Evolutionary conservation across 2,888 invertebrate genomes (phyloP).

Genomic region (Ochropleura leucogaster): DNA sequence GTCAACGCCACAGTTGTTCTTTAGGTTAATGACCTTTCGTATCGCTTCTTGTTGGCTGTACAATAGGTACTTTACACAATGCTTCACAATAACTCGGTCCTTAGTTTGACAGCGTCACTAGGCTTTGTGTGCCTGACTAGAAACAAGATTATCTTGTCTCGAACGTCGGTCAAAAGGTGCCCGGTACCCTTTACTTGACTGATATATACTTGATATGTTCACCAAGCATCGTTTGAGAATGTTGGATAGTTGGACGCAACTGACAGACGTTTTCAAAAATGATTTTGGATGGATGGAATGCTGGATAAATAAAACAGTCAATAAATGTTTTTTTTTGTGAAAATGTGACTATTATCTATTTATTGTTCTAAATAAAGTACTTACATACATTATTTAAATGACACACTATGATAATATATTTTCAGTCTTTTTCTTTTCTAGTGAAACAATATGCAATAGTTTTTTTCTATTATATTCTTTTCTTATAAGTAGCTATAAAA

Average conservation of each 20-base stretch:
- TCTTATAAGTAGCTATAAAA: no score
- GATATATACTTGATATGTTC: neutral
- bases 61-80: neutral
- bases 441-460: no score
- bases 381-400: no score
- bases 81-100: constrained; percentile 25
- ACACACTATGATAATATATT: no score
- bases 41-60: no score
- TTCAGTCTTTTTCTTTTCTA: no score
- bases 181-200: constrained; percentile 21
- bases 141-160: constrained; percentile 52
- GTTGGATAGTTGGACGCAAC: neutral
- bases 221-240: neutral
- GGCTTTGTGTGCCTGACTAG: constrained; percentile 43
- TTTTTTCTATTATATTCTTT: no score
- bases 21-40: no score
- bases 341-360: no score
- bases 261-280: neutral
- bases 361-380: no score
- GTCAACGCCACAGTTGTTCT: no score
- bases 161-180: constrained; percentile 29
- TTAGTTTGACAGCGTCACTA: constrained; percentile 2
- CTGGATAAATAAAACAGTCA: neutral
- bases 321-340: no score
- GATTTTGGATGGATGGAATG: neutral